A percentile compares a stretch with the other conserved stretches of the same genome.
phyloP scores from a whole-genome alignment of 2,113 vertebrate genomes.

The Heteronetta atricapilla region DNA sequence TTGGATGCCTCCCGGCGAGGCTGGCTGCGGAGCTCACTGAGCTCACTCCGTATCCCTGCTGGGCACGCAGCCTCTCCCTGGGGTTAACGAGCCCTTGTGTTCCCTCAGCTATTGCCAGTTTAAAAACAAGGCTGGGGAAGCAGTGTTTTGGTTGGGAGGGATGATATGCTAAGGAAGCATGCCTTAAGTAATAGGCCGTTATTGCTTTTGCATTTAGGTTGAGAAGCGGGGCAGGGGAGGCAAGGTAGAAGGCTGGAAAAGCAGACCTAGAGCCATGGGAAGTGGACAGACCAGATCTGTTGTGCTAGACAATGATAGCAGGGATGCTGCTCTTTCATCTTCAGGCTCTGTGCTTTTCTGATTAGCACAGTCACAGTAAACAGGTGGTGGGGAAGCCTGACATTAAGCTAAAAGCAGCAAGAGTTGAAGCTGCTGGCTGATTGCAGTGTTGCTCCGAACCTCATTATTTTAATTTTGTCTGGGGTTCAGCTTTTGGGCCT shows the following conservation, averaged over 20 bases:
- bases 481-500: neutral
- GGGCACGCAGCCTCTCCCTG: neutral
- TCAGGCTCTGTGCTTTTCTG: constrained; percentile 1
- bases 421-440: neutral
- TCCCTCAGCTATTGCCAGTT: neutral
- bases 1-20: neutral
- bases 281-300: neutral
- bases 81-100: constrained; percentile 3
- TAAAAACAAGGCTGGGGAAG: constrained; percentile 26
- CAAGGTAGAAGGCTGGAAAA: neutral
- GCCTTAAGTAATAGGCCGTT: neutral
- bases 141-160: neutral
- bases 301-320: neutral
- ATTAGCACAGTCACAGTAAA: constrained; percentile 31
- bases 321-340: constrained; percentile 39
- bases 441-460: neutral
- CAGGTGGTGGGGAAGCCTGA: neutral
- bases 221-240: neutral
- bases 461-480: constrained; percentile 31
- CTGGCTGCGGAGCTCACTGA: neutral
- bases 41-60: neutral
- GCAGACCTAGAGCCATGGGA: neutral
- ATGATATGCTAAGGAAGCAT: neutral
- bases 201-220: neutral
- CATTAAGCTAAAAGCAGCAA: constrained; percentile 5